These are phyloP conservation scores for Xestia rhomboidea DNA, from an alignment of 2,888 invertebrate genomes.

Conservation along the genomic window DNA sequence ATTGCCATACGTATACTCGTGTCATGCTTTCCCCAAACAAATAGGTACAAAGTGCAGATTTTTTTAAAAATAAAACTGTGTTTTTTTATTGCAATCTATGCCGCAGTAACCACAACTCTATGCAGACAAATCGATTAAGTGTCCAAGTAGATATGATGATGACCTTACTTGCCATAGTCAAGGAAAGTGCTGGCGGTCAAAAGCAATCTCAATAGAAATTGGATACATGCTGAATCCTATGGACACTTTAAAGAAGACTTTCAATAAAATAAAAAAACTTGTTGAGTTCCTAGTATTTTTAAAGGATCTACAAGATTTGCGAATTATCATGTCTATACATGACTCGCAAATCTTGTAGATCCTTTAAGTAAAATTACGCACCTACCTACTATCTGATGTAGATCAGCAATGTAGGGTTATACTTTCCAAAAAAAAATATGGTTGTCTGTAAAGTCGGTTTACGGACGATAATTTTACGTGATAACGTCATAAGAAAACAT, in stretches of 20 bases:
- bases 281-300: too few relatives aligned
- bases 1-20: neutral
- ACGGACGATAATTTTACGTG: too few relatives aligned
- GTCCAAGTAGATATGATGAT: neutral
- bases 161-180: neutral
- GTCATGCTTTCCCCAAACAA: neutral
- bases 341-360: neutral
- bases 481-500: too few relatives aligned
- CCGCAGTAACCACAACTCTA: neutral
- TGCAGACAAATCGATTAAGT: slow-evolving; percentile 4
- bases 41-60: neutral
- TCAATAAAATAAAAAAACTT: neutral
- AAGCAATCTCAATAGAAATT: slow-evolving; percentile 2
- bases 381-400: neutral
- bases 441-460: too few relatives aligned
- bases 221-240: neutral
- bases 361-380: neutral
- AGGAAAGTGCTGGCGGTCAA: slow-evolving; percentile 14
- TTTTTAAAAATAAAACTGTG: neutral
- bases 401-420: neutral
- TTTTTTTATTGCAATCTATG: neutral
- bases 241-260: neutral
- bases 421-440: neutral
- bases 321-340: too few relatives aligned
- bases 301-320: too few relatives aligned